A percentile compares a stretch with the other conserved stretches of the same genome.
These are phyloP conservation scores for Hippocampus barbouri DNA, from an alignment of 2,113 vertebrate genomes.

Conservation along the genomic window DNA sequence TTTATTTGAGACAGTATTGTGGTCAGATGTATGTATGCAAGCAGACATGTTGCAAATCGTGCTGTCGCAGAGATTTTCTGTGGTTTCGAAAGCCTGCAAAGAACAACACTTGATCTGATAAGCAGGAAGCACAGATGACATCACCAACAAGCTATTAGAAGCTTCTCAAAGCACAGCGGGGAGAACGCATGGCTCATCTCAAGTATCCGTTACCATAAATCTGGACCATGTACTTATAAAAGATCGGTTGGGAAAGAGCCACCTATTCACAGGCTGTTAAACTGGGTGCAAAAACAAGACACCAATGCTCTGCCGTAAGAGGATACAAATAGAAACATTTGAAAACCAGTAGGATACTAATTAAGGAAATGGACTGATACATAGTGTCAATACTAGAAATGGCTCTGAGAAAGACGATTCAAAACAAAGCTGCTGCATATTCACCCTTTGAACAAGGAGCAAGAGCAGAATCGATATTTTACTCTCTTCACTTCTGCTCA, in stretches of 20 bases:
- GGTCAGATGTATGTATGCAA: not conserved
- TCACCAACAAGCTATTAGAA: slow-evolving; percentile 48
- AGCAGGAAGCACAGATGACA: slow-evolving; percentile 51
- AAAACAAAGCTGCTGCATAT: slow-evolving; percentile 48
- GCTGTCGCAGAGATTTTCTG: not conserved
- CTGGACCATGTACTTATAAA: slow-evolving; percentile 29
- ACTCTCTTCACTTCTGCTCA: slow-evolving; percentile 30
- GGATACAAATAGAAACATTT: not conserved
- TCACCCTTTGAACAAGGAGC: slow-evolving; percentile 56
- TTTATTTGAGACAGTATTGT: not conserved
- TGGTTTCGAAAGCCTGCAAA: slow-evolving; percentile 11
- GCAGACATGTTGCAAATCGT: not conserved
- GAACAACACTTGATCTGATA: slow-evolving; percentile 27
- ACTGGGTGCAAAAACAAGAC: not conserved
- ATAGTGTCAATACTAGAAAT: slow-evolving; percentile 5
- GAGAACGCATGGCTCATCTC: slow-evolving; percentile 33
- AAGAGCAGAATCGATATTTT: slow-evolving; percentile 46
- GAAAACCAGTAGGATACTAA: not conserved
- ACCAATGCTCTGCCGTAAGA: not conserved
- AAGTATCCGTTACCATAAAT: slow-evolving; percentile 43
- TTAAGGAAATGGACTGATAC: not conserved
- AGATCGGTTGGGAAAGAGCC: slow-evolving; percentile 4
- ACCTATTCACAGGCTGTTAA: slow-evolving; percentile 8
- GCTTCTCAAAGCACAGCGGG: slow-evolving; percentile 48
- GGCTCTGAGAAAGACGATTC: slow-evolving; percentile 20